phyloP scores from a whole-genome alignment of 1,140 invertebrate species.

The Zelostemma sp. region DNA sequence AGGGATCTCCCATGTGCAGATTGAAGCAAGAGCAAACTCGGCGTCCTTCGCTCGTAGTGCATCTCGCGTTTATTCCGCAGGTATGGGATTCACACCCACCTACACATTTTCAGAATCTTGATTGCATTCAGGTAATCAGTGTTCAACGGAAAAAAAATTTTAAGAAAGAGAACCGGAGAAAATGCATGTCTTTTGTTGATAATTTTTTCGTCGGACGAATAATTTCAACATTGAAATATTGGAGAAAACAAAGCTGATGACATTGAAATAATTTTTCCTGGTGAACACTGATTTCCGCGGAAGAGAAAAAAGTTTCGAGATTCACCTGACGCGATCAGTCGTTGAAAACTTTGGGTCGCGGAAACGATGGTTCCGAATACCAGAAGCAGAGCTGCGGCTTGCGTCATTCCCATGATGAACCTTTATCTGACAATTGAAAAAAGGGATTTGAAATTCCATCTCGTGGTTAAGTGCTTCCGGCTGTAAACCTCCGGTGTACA shows the following conservation, averaged over 20 bases:
- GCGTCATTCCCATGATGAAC: slow-evolving; percentile 32
- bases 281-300: no score
- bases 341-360: slow-evolving; percentile 28
- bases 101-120: slow-evolving; percentile 26
- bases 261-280: no score
- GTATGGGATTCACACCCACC: slow-evolving; percentile 64
- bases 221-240: no score
- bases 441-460: neutral
- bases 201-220: no score
- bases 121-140: no score
- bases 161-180: no score
- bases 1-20: slow-evolving; percentile 75
- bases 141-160: no score
- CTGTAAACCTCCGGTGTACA: no score
- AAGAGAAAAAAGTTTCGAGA: no score
- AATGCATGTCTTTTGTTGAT: no score
- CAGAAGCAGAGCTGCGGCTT: slow-evolving; percentile 50
- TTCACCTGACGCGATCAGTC: slow-evolving; percentile 43
- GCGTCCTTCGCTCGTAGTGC: slow-evolving; percentile 66
- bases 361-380: slow-evolving; percentile 12
- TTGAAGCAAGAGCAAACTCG: slow-evolving; percentile 74
- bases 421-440: no score
- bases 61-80: slow-evolving; percentile 71
- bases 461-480: neutral
- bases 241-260: no score